phyloP scores from a whole-genome alignment of 1,140 invertebrate genomes.

The Acromyrmex echinatior region DNA sequence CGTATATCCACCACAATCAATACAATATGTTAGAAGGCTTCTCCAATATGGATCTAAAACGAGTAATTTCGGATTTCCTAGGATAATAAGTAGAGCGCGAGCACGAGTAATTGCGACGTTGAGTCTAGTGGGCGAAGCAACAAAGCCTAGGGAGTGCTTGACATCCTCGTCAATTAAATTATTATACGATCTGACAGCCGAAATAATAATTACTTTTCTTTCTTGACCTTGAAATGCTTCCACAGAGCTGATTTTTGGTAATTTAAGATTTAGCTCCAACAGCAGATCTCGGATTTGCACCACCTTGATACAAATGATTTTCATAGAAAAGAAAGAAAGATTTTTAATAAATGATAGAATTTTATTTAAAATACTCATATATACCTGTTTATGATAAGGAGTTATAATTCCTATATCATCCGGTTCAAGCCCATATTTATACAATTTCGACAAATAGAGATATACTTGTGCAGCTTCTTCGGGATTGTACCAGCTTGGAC shows the following conservation, averaged over 20 bases:
- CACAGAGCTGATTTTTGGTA: conserved; percentile 96
- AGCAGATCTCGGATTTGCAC: conserved; percentile 91
- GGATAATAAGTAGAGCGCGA: conserved; percentile 91
- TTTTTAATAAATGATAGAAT: neutral
- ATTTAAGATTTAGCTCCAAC: conserved; percentile 88
- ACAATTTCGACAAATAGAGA: conserved; percentile 89
- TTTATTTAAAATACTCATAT: conserved; percentile 33
- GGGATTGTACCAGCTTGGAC: conserved; percentile 96
- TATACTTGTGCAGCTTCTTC: conserved; percentile 93
- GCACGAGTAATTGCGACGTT: conserved; percentile 96
- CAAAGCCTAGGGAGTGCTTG: conserved; percentile 91
- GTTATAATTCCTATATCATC: conserved; percentile 97
- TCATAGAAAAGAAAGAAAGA: conserved; percentile 72
- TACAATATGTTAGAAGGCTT: conserved; percentile 88
- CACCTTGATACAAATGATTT: conserved; percentile 87
- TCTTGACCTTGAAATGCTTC: conserved; percentile 99
- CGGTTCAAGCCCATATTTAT: conserved; percentile 88
- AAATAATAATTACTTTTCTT: conserved; percentile 94
- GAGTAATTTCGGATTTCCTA: conserved; percentile 94
- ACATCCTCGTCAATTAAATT: conserved; percentile 87
- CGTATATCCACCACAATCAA: conserved; percentile 73
- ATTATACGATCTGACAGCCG: conserved; percentile 92
- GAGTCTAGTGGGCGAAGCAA: conserved; percentile 91
- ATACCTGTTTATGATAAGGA: conserved; percentile 96
- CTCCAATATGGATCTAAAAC: conserved; percentile 91